A percentile compares a stretch with the other conserved stretches of the same genome.
Conservation (phyloP, 2,113 vertebrate species). For the Phrynosoma platyrhinos region DNA sequence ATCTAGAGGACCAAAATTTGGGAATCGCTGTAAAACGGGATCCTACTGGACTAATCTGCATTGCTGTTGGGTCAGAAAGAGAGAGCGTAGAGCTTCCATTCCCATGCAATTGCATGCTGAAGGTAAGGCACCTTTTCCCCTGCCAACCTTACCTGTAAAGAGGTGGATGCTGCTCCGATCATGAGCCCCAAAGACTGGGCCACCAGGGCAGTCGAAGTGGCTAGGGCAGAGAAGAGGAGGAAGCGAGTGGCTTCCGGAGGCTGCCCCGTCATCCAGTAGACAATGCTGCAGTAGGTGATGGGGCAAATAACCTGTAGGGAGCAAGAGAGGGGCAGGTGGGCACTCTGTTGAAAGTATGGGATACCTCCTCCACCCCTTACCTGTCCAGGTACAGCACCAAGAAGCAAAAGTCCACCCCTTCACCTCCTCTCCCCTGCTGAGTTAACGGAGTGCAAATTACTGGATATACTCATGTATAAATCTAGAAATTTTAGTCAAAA, state of each 20-base stretch:
- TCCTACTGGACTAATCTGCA: no score
- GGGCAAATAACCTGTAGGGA: conserved; percentile 89
- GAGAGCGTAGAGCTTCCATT: neutral
- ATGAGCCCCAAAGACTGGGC: conserved; percentile 95
- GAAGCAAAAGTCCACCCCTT: neutral
- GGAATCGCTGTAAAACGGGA: no score
- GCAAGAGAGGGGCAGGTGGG: fast-evolving
- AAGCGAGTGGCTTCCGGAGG: conserved; percentile 91
- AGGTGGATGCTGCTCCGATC: conserved; percentile 95
- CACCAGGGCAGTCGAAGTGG: conserved; percentile 91
- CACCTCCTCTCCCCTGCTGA: no score
- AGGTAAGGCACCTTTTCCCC: neutral
- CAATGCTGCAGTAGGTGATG: conserved; percentile 95
- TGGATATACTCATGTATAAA: no score
- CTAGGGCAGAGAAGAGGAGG: conserved; percentile 94
- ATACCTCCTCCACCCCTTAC: no score
- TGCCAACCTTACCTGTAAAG: conserved; percentile 83
- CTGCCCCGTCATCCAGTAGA: conserved; percentile 99
- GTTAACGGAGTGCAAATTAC: no score
- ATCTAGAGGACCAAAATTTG: no score
- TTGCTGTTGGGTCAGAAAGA: no score
- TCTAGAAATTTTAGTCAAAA: no score
- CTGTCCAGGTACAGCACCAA: no score
- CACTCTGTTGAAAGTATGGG: neutral
- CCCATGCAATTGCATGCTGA: neutral